Conservation (phyloP, 2,113 vertebrate species). For the Donacobius atricapilla region DNA sequence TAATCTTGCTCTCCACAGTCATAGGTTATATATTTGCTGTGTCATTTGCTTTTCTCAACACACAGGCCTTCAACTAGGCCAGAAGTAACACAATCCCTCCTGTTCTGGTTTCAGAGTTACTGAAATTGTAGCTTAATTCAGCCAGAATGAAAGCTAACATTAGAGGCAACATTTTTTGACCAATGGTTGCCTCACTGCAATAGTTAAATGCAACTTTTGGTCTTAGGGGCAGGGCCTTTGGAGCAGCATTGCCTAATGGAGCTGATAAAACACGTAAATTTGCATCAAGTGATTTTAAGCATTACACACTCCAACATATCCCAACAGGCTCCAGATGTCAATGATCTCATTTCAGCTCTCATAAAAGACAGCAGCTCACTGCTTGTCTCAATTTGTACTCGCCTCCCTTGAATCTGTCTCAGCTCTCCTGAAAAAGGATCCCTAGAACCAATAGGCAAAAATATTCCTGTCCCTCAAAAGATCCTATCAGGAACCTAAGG, state of each 20-base stretch:
- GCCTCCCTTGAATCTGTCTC: not conserved
- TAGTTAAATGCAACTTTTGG: not conserved
- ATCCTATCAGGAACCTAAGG: not conserved
- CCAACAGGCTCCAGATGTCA: slow-evolving; percentile 21
- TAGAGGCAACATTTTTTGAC: not conserved
- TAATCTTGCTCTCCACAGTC: slow-evolving; percentile 49
- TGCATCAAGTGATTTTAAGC: not conserved
- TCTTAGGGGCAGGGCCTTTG: not conserved
- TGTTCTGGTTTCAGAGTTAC: not conserved
- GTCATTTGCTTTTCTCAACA: slow-evolving; percentile 55
- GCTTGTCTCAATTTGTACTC: not conserved
- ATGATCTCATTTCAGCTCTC: not conserved
- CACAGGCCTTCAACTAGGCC: not conserved
- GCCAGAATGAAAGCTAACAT: not conserved
- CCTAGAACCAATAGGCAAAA: not conserved
- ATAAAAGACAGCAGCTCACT: not conserved
- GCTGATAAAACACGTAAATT: not conserved
- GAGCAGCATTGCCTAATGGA: not conserved
- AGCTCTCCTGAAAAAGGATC: not conserved
- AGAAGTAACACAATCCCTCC: slow-evolving; percentile 3
- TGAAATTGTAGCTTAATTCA: not conserved
- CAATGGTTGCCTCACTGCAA: not conserved
- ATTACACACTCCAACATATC: not conserved
- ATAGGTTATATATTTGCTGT: slow-evolving; percentile 53
- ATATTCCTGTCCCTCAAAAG: not conserved